These are phyloP conservation scores for Rhizomys pruinosus DNA, from an alignment of 2,113 vertebrate genomes.

Conservation along the genomic window DNA sequence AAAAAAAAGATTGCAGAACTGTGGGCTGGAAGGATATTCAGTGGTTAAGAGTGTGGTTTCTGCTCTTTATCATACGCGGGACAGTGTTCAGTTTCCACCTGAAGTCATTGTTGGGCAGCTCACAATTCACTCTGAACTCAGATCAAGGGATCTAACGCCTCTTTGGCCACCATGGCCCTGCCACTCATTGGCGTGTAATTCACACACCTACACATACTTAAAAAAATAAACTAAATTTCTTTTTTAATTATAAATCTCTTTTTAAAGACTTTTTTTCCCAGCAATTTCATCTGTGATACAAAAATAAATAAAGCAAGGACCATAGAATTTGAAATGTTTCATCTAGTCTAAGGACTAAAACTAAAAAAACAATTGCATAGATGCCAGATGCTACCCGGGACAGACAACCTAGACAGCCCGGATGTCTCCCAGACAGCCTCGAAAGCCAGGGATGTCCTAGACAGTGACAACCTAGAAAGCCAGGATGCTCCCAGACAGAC, in stretches of 20 bases:
- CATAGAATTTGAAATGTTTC: background rate
- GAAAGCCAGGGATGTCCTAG: no score
- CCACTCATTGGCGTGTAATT: no score
- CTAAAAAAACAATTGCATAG: background rate
- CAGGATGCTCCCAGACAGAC: background rate
- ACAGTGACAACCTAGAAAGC: no score
- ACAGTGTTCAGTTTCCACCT: background rate
- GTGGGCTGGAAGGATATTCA: background rate
- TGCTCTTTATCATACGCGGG: background rate
- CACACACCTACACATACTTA: background rate
- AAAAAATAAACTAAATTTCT: background rate
- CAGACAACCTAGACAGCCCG: background rate
- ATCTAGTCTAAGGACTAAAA: background rate
- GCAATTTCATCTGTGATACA: constrained; percentile 30
- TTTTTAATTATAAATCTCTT: background rate
- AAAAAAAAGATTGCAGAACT: background rate
- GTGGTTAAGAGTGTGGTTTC: background rate
- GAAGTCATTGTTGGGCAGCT: background rate
- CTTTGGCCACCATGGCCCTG: no score
- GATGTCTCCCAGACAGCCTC: background rate
- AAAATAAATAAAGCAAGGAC: background rate
- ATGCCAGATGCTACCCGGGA: no score
- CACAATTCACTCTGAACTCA: background rate
- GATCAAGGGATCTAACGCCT: background rate
- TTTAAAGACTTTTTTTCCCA: constrained; percentile 14